A percentile compares a stretch with the other conserved stretches of the same genome.
These are phyloP conservation scores for Hoplostethus atlanticus DNA, from an alignment of 2,797 vertebrate species.

Conservation along the genomic window DNA sequence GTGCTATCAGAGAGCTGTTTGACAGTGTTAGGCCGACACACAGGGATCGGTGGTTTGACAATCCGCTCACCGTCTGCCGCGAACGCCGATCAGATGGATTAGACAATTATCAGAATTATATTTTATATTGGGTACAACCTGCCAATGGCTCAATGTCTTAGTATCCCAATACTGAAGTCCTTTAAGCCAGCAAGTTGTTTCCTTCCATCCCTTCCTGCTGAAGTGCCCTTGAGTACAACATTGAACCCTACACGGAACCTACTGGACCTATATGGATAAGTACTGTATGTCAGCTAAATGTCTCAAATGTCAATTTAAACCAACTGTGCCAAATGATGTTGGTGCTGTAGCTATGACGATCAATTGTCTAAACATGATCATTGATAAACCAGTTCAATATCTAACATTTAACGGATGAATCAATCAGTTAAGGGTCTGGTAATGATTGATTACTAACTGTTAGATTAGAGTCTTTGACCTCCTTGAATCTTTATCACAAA, in stretches of 20 bases:
- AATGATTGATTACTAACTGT: background rate
- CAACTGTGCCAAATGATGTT: too few species aligned
- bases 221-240: conserved; percentile 15
- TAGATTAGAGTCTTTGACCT: background rate
- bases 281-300: too few species aligned
- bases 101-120: conserved; percentile 22
- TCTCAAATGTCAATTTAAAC: too few species aligned
- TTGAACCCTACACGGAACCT: too few species aligned
- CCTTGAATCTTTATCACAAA: background rate
- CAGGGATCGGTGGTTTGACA: conserved; percentile 19
- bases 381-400: background rate
- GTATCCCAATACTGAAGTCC: conserved; percentile 22
- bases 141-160: conserved; percentile 47
- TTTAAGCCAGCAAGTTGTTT: conserved; percentile 36
- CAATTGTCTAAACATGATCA: too few species aligned
- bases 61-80: conserved; percentile 58
- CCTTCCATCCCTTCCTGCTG: conserved; percentile 25
- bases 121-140: conserved; percentile 11
- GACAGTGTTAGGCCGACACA: too few species aligned
- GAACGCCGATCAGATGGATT: conserved; percentile 30
- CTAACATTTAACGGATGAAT: background rate
- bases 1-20: conserved; percentile 36
- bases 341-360: too few species aligned
- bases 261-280: too few species aligned
- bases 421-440: background rate